Conservation (phyloP, 92 coral and sea anemone species). For the Montipora capitata region DNA sequence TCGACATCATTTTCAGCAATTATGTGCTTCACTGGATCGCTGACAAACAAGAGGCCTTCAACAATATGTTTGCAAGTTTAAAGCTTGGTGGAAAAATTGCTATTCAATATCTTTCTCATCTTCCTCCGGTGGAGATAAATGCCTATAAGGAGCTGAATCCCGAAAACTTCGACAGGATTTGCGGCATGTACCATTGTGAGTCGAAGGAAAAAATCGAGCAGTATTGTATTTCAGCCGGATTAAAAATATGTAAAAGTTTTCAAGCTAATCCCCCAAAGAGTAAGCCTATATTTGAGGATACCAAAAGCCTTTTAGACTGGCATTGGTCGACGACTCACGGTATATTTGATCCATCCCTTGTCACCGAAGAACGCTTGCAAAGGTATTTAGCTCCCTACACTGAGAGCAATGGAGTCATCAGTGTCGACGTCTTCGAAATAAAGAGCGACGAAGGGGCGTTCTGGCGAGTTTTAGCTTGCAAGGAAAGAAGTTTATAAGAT, state of each 20-base stretch:
- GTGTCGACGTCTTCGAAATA: no score
- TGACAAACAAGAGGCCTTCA: slow-evolving; percentile 1
- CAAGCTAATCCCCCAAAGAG: no score
- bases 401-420: not conserved
- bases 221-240: not conserved
- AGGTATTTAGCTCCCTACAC: no score
- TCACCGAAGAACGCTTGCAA: not conserved
- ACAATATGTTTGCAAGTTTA: not conserved
- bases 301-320: not conserved
- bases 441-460: no score
- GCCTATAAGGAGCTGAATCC: not conserved
- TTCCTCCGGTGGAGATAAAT: not conserved
- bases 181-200: not conserved
- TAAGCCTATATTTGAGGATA: not conserved
- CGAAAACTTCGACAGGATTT: not conserved
- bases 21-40: slow-evolving; percentile 10
- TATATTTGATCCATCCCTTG: not conserved
- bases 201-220: not conserved
- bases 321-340: slow-evolving; percentile 22
- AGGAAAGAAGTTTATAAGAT: no score
- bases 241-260: not conserved
- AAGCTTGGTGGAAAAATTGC: slow-evolving; percentile 8
- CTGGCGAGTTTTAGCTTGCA: not conserved
- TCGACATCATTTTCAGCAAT: slow-evolving; percentile 7
- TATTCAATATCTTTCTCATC: not conserved